Evolutionary conservation across 2,888 invertebrate species (phyloP).

Genomic region (Apotomis betuletana): DNA sequence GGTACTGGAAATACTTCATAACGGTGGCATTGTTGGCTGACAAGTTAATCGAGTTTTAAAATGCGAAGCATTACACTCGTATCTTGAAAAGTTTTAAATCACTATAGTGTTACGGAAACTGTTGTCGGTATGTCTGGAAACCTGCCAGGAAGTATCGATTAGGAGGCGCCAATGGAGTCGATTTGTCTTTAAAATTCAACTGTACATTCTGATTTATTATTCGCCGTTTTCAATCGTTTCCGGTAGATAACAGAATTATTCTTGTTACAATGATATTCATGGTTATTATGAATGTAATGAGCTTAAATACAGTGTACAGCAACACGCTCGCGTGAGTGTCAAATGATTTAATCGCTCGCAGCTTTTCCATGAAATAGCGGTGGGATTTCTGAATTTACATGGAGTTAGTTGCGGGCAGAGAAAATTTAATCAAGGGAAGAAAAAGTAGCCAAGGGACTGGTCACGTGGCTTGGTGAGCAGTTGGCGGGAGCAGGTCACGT

Average conservation of each 20-base stretch:
- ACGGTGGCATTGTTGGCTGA: not conserved
- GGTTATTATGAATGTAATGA: not conserved
- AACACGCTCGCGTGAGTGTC: not conserved
- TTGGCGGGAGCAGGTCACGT: constrained; percentile 42
- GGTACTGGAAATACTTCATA: not conserved
- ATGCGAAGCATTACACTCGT: constrained; percentile 31
- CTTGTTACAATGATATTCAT: constrained; percentile 6
- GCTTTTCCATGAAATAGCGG: not conserved
- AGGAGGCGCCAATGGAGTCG: constrained; percentile 35
- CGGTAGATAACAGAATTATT: constrained; percentile 35
- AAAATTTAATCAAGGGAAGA: constrained; percentile 41
- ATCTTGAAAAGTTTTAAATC: constrained; percentile 39
- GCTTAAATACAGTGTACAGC: not conserved
- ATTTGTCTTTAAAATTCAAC: constrained; percentile 41
- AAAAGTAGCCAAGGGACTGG: constrained; percentile 29
- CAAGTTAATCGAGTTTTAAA: constrained; percentile 4
- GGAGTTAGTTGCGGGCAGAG: constrained; percentile 11
- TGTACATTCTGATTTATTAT: constrained; percentile 39
- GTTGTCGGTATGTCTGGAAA: constrained; percentile 41
- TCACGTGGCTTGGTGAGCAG: constrained; percentile 23
- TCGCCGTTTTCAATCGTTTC: constrained; percentile 29
- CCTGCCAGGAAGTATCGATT: constrained; percentile 40
- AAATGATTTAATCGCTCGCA: not conserved
- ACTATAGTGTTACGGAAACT: constrained; percentile 40
- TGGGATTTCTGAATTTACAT: constrained; percentile 19